phyloP scores from a whole-genome alignment of 2,113 vertebrate genomes.

The Gallinago media region DNA sequence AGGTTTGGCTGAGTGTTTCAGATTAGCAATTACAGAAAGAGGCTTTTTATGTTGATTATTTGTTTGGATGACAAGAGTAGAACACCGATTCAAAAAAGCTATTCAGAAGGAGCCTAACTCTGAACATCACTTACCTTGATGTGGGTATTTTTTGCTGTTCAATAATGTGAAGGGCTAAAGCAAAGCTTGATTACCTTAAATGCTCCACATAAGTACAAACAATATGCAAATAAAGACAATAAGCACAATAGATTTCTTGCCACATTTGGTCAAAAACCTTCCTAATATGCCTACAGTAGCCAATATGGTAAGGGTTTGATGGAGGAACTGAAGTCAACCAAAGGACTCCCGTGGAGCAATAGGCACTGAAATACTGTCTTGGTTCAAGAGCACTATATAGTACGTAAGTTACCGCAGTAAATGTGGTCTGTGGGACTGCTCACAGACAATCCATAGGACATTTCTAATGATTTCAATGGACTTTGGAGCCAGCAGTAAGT shows the following conservation, averaged over 20 bases:
- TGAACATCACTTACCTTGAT: neutral
- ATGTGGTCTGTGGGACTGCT: neutral
- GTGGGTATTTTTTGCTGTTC: neutral
- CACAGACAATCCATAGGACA: neutral
- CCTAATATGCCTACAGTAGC: neutral
- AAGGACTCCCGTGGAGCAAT: neutral
- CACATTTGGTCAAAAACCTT: neutral
- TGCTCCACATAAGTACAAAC: neutral
- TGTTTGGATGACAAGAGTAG: neutral
- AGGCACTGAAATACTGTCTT: neutral
- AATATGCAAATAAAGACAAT: neutral
- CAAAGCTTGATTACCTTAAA: neutral
- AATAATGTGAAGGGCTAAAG: neutral
- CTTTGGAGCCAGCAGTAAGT: accelerated
- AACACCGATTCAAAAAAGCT: neutral
- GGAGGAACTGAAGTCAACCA: neutral
- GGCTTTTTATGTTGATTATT: neutral
- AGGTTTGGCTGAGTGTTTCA: neutral
- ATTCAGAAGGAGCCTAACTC: neutral
- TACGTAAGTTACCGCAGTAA: neutral
- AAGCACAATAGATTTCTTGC: neutral
- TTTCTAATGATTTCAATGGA: neutral
- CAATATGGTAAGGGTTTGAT: neutral
- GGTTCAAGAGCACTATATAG: neutral
- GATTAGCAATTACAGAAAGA: neutral